Conservation (phyloP, 2,888 invertebrate genomes). For the Leucophora obtusa region DNA sequence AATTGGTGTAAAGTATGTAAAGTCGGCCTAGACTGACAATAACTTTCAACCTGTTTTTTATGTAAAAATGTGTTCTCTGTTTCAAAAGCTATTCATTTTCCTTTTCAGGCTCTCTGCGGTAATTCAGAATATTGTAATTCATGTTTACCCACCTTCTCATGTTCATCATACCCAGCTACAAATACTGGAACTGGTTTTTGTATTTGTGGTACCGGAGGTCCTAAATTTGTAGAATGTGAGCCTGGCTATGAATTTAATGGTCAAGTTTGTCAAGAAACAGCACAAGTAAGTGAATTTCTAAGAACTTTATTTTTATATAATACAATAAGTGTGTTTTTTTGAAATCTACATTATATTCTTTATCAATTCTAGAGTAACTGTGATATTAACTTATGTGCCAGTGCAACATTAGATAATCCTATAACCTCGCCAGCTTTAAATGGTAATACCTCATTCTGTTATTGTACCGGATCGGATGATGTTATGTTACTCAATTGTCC, state of each 20-base stretch:
- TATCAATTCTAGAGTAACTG: constrained; percentile 45
- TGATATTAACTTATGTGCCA: constrained; percentile 54
- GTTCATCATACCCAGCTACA: constrained; percentile 8
- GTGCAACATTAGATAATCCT: constrained; percentile 41
- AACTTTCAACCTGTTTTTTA: too few species aligned
- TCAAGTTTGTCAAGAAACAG: not conserved
- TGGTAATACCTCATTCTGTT: constrained; percentile 68
- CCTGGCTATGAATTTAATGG: not conserved
- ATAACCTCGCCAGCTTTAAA: constrained; percentile 59
- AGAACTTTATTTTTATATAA: too few species aligned
- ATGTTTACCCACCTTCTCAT: constrained; percentile 61
- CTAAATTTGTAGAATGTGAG: constrained; percentile 11
- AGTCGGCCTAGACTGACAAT: too few species aligned
- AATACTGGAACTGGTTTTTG: constrained; percentile 13
- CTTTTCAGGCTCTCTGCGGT: constrained; percentile 63
- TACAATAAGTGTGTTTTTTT: not conserved
- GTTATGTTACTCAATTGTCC: constrained; percentile 60
- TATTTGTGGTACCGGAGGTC: not conserved
- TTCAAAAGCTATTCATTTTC: too few species aligned
- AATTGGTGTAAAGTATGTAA: too few species aligned
- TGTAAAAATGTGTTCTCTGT: too few species aligned
- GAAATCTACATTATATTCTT: not conserved
- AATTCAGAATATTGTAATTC: constrained; percentile 36
- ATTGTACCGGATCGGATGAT: constrained; percentile 65
- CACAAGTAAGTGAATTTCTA: constrained; percentile 28